Conservation (phyloP, 2,797 vertebrate species). For the Brachymystax lenok region DNA sequence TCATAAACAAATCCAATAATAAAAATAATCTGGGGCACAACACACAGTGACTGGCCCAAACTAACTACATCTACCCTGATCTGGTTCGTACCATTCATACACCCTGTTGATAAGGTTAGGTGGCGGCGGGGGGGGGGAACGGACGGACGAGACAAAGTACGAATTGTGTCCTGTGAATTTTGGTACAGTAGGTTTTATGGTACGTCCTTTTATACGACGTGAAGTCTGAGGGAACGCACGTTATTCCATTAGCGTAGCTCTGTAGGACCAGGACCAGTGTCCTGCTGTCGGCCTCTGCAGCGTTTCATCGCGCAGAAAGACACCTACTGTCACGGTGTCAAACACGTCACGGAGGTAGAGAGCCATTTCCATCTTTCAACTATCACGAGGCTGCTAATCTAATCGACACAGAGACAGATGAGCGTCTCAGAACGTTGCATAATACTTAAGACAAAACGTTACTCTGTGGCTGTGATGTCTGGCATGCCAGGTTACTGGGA, state of each 20-base stretch:
- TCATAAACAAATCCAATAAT: not conserved
- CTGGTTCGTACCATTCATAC: not conserved
- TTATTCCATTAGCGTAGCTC: not conserved
- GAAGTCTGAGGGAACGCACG: not conserved
- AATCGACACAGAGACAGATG: too few relatives aligned
- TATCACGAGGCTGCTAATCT: too few relatives aligned
- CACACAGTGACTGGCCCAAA: not conserved
- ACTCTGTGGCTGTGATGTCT: not conserved
- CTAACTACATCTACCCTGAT: not conserved
- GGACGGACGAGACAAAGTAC: too few relatives aligned
- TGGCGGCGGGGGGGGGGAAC: too few relatives aligned
- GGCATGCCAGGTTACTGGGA: not conserved
- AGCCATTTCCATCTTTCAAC: slow-evolving; percentile 30
- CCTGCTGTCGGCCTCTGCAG: not conserved
- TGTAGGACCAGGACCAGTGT: not conserved
- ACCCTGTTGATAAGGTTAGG: not conserved
- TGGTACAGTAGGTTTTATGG: not conserved
- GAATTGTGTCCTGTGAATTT: not conserved
- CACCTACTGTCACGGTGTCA: not conserved
- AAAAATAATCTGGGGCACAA: not conserved
- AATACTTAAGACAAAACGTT: not conserved
- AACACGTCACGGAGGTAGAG: slow-evolving; percentile 67
- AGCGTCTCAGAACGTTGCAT: not conserved
- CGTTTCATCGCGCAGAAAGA: not conserved
- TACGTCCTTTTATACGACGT: not conserved